Base-by-base conservation (phyloP, 2,113 vertebrate species). In the Pygoscelis antarcticus region DNA sequence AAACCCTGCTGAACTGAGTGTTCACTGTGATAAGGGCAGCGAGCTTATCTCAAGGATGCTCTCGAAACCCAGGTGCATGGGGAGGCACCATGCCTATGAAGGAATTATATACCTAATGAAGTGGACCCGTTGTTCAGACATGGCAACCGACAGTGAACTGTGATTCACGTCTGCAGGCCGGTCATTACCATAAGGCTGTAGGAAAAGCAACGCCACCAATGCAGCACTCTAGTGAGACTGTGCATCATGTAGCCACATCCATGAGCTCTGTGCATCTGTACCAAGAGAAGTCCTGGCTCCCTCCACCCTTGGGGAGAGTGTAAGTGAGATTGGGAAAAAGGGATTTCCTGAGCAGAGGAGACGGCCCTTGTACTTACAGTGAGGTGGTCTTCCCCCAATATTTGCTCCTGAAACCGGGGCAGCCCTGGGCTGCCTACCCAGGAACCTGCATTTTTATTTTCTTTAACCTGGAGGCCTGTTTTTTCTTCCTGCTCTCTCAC, bases 201-300 rank as follows among this genome's bases (percentile, higher is more conserved):
- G 65, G 61, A 91, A 71, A 71, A 90, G 62, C 89, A 81, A 7
- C 7, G 10, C 74, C 47, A 51, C 34, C 79, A 65, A 2, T 18
- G 38, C 93, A 62, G 62, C 42, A 9, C 25, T 51, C 52, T 15
- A 2, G 30, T 25, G 62, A 87, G 49, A 36, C n/a, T 22, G 0
- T 5, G 6, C 0, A 0, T 65, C 65, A 3, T 0, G 0, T 13
- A 49, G 49, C 66, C 9, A 2, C 42, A 62, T 36, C 66, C 5
- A 0, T 55, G 74, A 83, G 60, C 42, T 78, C 34, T 72, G 36
- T 1, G 0, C 40, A 38, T 38, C 61, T 16, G 5, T 68, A 26
- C 47, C 61, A 40, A 38, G 81, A 79, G 57, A 30, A 71, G 47
- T 62, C 34, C 36, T 81, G 54, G 34, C 18, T 82, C 74, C 23